Conservation (phyloP, 1,140 invertebrate species). For the Asbolus verrucosus region DNA sequence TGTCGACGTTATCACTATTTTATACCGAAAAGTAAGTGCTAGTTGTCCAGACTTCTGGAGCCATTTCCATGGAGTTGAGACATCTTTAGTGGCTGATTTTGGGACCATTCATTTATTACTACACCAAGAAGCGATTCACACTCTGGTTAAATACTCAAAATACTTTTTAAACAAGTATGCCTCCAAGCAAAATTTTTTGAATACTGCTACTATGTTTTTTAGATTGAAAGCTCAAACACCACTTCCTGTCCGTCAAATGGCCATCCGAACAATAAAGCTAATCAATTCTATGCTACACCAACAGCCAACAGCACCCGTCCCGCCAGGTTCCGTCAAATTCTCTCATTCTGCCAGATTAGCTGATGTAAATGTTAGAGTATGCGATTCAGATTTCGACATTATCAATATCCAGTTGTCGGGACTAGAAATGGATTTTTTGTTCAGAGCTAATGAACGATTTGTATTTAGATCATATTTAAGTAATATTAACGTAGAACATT, state of each 20-base stretch:
- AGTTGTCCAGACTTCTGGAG: slow-evolving; percentile 86
- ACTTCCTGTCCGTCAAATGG: slow-evolving; percentile 8
- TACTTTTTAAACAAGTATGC: slow-evolving; percentile 67
- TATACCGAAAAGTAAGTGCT: slow-evolving; percentile 83
- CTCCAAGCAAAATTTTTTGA: neutral
- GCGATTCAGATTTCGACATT: slow-evolving; percentile 78
- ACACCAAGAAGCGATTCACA: slow-evolving; percentile 79
- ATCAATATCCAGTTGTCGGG: slow-evolving; percentile 75
- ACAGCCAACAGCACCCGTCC: slow-evolving; percentile 74
- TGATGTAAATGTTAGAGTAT: slow-evolving; percentile 73
- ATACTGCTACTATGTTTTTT: neutral
- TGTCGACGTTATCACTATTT: slow-evolving; percentile 76
- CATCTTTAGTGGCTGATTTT: slow-evolving; percentile 80
- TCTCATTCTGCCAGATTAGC: slow-evolving; percentile 79
- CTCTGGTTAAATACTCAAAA: slow-evolving; percentile 74
- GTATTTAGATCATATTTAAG: slow-evolving; percentile 78
- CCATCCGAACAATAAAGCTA: slow-evolving; percentile 25
- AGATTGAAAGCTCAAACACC: slow-evolving; percentile 41
- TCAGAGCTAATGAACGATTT: slow-evolving; percentile 84
- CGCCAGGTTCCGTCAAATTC: slow-evolving; percentile 81
- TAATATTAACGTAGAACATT: slow-evolving; percentile 77
- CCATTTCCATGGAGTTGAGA: slow-evolving; percentile 85
- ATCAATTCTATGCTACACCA: slow-evolving; percentile 55
- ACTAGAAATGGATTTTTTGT: slow-evolving; percentile 81
- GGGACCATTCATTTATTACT: slow-evolving; percentile 74